Evolutionary conservation across 92 coral and sea anemone genomes (phyloP), one percentile per base, ranked within the genome.

Genomic region (Isaurus tuberculatus): DNA sequence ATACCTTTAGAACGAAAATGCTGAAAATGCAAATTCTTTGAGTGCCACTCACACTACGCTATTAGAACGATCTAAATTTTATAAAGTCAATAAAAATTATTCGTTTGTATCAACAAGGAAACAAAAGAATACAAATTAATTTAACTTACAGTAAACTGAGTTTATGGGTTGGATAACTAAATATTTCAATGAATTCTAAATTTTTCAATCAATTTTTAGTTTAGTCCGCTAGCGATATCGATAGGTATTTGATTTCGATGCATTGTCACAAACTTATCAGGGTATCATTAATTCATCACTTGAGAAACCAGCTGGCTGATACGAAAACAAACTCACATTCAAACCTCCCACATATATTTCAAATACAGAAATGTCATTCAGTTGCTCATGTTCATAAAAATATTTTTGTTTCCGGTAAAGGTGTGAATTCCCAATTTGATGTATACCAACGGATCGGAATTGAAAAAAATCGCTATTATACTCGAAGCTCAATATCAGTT

Each of bases 231-330:
- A 23, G 8, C 1, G 31, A 13, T 26, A 25, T 6, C 3, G 13
- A 26, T 1, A 0, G 32, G 66, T 60, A n/a, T 77, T 40, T 34
- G 70, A 77, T 29, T 65, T 42, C 26, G 36, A 20, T 14, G 2
- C 17, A 77, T 31, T 77, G 64, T 51, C 80, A 53, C 49, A 9
- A 46, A 2, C 22, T 77, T 58, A 55, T 63, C 68, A 33, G 8
- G 9, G 63, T 55, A n/a, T 77, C 31, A 77, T 13, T 77, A 77
- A 34, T 77, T 77, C 42, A 77, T 57, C 69, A 58, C 82, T 55
- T 3, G 11, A 13, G 53, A 28, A 65, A 7, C 70, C 70, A 23
- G 68, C 51, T 77, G 70, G 19, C 33, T 33, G 9, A 29, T 9
- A 57, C 32, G 19, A 23, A 73, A 73, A 30, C 31, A 51, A 27